Evolutionary conservation across 2,888 invertebrate species (phyloP), one percentile per base, ranked within the genome.

Genomic region (Cryptosula pallasiana): DNA sequence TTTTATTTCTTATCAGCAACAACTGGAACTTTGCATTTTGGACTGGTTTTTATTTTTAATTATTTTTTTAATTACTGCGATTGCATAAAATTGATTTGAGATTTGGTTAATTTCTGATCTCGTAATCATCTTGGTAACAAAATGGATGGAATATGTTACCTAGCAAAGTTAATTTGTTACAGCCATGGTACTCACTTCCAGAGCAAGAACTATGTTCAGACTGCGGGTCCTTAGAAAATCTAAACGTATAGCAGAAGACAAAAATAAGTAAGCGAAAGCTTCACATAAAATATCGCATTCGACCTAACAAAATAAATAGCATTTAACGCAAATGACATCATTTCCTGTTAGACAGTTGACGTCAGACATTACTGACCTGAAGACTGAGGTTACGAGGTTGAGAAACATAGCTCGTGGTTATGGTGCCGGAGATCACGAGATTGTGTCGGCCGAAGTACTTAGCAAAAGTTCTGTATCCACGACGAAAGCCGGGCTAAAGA

Each of bases 171-270:
- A 13, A 5, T 63, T 25, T n/a, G 20, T 63, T 63, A 63, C 63
- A 63, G 63, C 63, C 5, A 63, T 63, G 63, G 63, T 63, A 16
- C 63, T 63, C 2, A 63, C 63, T 16, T 63, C 63, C 1, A 63
- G 63, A 34, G 63, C 63, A 25, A 63, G 63, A n/a, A 63, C 63
- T 2, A 63, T 63, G 63, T 63, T 63, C n/a, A 63, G 63, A 32
- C 32, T 63, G 27, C 2, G 63, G 32, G 63, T 63, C n/a, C 32
- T 63, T 13, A 63, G 63, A 63, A 63, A 63, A 34, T 63, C 63
- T 32, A 63, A 63, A 63, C 25, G 32, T 29, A 2, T 63, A 32
- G 63, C 63, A 13, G 63, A 63, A n/a, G 63, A 63, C 32, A 63
- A 63, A 34, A 63, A 63, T 27, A 63, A 63, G 63, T 63, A 32